Percentiles rank a stretch among this genome's conserved stretches.
Conservation (phyloP, 2,797 vertebrate genomes). For the Anomalospiza imberbis region DNA sequence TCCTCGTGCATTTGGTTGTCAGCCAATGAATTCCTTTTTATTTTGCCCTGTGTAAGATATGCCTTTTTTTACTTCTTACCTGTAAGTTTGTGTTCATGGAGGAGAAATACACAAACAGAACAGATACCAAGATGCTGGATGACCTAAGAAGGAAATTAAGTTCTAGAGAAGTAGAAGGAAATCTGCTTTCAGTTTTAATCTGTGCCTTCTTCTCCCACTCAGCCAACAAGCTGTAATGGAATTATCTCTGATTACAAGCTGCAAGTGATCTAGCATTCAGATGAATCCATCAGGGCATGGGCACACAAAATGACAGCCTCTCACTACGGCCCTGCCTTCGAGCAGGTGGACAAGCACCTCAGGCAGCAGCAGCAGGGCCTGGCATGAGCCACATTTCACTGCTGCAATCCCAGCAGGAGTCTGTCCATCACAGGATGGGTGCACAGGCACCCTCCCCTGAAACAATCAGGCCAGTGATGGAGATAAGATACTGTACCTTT, state of each 20-base stretch:
- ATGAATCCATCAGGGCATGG: not conserved
- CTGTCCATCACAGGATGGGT: not conserved
- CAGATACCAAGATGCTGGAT: not conserved
- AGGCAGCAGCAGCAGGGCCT: not conserved
- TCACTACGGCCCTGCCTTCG: not conserved
- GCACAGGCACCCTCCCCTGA: not conserved
- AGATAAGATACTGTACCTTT: constrained; percentile 23
- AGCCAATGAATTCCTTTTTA: not conserved
- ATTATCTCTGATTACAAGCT: not conserved
- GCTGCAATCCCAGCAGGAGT: not conserved
- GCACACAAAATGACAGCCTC: not conserved
- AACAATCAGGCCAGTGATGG: not conserved
- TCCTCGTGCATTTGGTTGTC: not conserved
- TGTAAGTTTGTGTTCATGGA: not conserved
- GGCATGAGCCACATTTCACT: accelerated
- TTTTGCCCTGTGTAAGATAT: not conserved
- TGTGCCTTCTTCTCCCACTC: not conserved
- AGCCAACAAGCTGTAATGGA: not conserved
- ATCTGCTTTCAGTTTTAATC: not conserved
- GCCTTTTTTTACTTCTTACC: not conserved
- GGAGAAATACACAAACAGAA: not conserved
- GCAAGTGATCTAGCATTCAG: not conserved
- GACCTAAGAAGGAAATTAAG: not conserved
- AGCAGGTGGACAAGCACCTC: not conserved
- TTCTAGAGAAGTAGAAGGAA: not conserved